Conservation (phyloP, 2,113 vertebrate species). For the Microtus richardsoni region DNA sequence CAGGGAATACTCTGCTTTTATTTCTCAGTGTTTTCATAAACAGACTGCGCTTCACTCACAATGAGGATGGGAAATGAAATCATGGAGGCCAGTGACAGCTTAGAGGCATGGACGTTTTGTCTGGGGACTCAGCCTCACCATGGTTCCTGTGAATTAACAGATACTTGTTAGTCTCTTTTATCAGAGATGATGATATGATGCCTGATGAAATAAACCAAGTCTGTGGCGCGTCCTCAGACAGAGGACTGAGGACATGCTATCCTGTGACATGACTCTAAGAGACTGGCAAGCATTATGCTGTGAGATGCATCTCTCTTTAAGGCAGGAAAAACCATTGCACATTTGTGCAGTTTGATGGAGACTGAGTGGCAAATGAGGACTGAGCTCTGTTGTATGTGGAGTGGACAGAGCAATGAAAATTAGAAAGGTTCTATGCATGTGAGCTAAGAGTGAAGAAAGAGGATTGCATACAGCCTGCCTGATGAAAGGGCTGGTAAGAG, state of each 20-base stretch:
- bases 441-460: too few species aligned
- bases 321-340: neutral
- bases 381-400: neutral
- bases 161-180: neutral
- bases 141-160: neutral
- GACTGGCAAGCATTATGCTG: neutral
- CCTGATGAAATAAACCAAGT: neutral
- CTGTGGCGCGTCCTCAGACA: too few species aligned
- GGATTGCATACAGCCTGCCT: accelerated
- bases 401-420: neutral
- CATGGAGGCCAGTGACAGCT: neutral
- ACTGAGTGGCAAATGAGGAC: neutral
- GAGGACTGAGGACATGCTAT: accelerated
- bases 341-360: neutral
- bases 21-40: neutral
- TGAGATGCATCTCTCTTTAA: neutral
- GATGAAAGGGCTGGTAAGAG: neutral
- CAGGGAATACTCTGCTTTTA: neutral
- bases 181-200: neutral
- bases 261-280: neutral
- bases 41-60: neutral
- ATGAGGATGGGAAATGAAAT: neutral
- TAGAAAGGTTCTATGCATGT: neutral
- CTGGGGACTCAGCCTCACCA: neutral
- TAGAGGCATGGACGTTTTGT: neutral